Conservation (phyloP, 2,113 vertebrate species). For the Halichoeres trimaculatus region DNA sequence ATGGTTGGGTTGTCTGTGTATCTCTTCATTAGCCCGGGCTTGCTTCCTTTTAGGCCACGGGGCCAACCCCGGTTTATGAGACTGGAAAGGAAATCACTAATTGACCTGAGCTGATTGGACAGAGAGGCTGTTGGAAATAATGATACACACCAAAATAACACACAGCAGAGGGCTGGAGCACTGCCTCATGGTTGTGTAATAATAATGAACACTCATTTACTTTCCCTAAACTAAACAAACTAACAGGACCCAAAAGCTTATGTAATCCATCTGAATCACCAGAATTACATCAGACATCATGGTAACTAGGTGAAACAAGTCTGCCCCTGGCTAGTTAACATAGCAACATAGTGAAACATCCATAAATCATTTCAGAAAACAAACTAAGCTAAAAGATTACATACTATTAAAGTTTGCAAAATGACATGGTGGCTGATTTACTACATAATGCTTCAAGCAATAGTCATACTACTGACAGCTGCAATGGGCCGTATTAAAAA, state of each 20-base stretch:
- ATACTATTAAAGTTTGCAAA: conserved; percentile 1
- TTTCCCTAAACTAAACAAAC: conserved; percentile 70
- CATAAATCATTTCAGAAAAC: conserved; percentile 12
- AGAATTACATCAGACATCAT: conserved; percentile 10
- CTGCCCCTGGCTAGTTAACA: not conserved
- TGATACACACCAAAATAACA: conserved; percentile 77
- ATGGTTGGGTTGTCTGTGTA: conserved; percentile 32
- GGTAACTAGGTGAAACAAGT: conserved; percentile 8
- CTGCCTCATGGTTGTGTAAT: conserved; percentile 74
- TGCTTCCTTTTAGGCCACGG: conserved; percentile 45
- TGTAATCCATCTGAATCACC: conserved; percentile 62
- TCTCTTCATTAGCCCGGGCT: conserved; percentile 29
- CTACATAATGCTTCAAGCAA: not conserved
- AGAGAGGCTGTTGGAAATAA: conserved; percentile 77
- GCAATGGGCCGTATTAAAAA: not conserved
- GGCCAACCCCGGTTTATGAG: conserved; percentile 68
- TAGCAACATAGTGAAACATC: not conserved
- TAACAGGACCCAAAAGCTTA: conserved; percentile 65
- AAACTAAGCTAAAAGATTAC: not conserved
- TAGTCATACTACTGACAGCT: not conserved
- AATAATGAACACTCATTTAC: conserved; percentile 73
- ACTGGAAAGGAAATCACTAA: conserved; percentile 79
- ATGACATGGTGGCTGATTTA: conserved; percentile 3
- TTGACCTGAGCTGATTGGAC: conserved; percentile 75
- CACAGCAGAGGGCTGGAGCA: conserved; percentile 63